These are phyloP conservation scores for Sparus aurata DNA, from an alignment of 2,797 vertebrate genomes.

Conservation along the genomic window DNA sequence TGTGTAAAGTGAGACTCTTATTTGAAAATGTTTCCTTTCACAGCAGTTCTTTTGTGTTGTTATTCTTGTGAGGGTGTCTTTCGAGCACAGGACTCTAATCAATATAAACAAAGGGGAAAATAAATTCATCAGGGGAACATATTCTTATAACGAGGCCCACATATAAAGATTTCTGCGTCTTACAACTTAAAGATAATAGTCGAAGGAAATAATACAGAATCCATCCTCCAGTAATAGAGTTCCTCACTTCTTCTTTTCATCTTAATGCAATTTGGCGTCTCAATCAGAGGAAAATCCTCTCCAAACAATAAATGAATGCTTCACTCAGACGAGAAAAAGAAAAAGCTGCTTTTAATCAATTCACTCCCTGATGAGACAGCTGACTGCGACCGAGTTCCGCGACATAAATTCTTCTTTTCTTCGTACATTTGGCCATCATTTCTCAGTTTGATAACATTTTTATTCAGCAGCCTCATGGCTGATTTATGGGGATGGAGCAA, in stretches of 20 bases:
- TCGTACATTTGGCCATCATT: conserved; percentile 21
- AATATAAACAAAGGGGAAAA: conserved; percentile 31
- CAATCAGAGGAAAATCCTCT: conserved; percentile 35
- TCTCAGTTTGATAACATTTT: conserved; percentile 32
- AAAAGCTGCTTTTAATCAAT: conserved; percentile 60
- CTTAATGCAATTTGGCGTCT: conserved; percentile 57
- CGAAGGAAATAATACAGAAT: conserved; percentile 26
- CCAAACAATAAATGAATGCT: conserved; percentile 46
- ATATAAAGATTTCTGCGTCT: conserved; percentile 48
- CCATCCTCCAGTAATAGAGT: conserved; percentile 5
- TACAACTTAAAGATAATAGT: conserved; percentile 39
- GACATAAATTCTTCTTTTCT: neutral
- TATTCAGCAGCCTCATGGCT: conserved; percentile 24
- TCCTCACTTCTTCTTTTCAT: conserved; percentile 22
- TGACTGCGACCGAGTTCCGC: conserved; percentile 11
- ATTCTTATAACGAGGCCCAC: conserved; percentile 12
- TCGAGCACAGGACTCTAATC: conserved; percentile 26
- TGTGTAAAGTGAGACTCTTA: neutral
- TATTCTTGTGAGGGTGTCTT: neutral
- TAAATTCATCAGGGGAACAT: conserved; percentile 20
- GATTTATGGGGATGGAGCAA: conserved; percentile 1
- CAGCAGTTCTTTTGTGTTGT: conserved; percentile 5
- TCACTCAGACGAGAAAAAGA: conserved; percentile 40
- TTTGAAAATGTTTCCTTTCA: conserved; percentile 2
- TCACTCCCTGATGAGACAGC: conserved; percentile 38